Evolutionary conservation across 2,888 invertebrate genomes (phyloP), one percentile per base, ranked within the genome.

Genomic region (Stenoptilia bipunctidactyla): DNA sequence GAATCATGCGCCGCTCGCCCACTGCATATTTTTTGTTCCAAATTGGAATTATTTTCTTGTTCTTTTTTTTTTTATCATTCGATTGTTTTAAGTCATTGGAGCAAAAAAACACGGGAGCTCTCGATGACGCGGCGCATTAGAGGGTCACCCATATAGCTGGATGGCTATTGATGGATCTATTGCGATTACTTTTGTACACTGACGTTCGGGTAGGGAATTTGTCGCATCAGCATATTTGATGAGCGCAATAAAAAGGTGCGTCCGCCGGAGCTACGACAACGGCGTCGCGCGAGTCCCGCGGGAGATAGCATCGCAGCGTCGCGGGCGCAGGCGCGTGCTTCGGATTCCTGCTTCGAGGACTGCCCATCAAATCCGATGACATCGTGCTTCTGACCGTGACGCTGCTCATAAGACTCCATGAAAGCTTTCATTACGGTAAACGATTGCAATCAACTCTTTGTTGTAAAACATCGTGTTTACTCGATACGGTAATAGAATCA

Each of bases 311-410:
- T 80, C 79, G 55, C 45, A 51, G 49, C 50, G 47, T 53, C 42
- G 53, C 58, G 75, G 68, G 76, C 70, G 60, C 68, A 64, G 76
- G 74, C 80, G 82, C 82, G 80, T 80, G 83, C 79, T 77, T 79
- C 62, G 64, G 65, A 77, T 79, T 64, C 79, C 69, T 59, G 51
- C 49, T 44, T 53, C 58, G 54, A 58, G 64, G 67, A 70, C 79
- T 72, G 72, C 66, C 77, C 76, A 82, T 83, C 82, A 80, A 70
- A 49, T 61, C 55, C 68, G 63, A 80, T 83, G 82, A 83, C 80
- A 68, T 52, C 64, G 72, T 72, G 61, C 59, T 79, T 76, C 67
- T 61, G 50, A 50, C 56, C 45, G 60, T 58, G 65, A 69, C 66
- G 66, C 61, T 60, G 61, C 60, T 60, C 62, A 52, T 61, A 60